A percentile compares a stretch with the other conserved stretches of the same genome.
These are phyloP conservation scores for Apamea sordens DNA, from an alignment of 2,888 invertebrate genomes.

Conservation along the genomic window DNA sequence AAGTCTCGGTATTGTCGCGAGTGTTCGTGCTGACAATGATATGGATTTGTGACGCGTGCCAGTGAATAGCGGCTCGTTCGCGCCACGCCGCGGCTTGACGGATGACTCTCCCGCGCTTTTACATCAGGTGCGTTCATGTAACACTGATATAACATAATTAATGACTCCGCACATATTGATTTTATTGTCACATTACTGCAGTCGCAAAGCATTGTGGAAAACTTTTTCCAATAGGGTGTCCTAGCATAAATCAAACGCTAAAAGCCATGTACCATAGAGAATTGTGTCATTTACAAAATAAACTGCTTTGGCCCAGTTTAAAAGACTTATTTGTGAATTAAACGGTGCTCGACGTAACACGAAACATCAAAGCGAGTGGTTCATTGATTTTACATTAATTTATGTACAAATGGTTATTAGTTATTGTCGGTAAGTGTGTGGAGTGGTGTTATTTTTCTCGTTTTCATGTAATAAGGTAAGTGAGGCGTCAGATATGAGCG, in stretches of 20 bases:
- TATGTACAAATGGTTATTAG: constrained; percentile 57
- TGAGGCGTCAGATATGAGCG: constrained; percentile 79
- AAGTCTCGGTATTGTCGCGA: constrained; percentile 66
- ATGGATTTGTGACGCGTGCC: constrained; percentile 81
- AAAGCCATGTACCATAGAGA: constrained; percentile 69
- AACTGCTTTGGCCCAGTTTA: constrained; percentile 80
- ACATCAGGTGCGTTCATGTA: constrained; percentile 88
- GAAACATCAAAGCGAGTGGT: constrained; percentile 78
- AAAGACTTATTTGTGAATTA: constrained; percentile 78
- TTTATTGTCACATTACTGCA: constrained; percentile 62
- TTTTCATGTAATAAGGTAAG: constrained; percentile 60
- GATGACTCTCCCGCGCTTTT: constrained; percentile 86
- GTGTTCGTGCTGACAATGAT: constrained; percentile 77
- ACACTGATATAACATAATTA: constrained; percentile 78
- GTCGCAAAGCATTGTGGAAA: constrained; percentile 35
- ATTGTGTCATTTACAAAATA: constrained; percentile 82
- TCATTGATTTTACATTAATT: constrained; percentile 72
- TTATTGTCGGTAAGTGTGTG: constrained; percentile 44
- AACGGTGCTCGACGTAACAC: constrained; percentile 66
- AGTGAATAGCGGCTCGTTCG: constrained; percentile 80
- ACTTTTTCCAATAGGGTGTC: constrained; percentile 62
- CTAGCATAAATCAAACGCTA: constrained; percentile 69
- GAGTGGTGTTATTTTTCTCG: constrained; percentile 60
- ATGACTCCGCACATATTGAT: constrained; percentile 69
- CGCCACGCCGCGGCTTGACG: constrained; percentile 81